A percentile compares a stretch with the other conserved stretches of the same genome.
Conservation (phyloP, 2,113 vertebrate genomes). For the Ondatra zibethicus region DNA sequence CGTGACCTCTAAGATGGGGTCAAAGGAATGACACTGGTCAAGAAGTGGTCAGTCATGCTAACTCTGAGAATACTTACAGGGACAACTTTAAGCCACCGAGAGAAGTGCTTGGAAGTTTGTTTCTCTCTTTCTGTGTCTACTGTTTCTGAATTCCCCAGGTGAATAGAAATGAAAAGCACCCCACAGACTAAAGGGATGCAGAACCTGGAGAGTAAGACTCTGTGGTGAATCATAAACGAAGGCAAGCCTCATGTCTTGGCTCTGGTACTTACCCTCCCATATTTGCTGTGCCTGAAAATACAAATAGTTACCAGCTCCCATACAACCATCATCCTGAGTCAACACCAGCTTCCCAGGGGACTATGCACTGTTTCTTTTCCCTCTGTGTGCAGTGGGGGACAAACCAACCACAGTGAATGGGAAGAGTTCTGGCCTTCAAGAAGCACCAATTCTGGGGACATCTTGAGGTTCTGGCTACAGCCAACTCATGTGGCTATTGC, state of each 20-base stretch:
- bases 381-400: rapidly evolving
- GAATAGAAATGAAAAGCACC: not conserved
- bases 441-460: not conserved
- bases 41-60: not conserved
- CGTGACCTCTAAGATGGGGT: not conserved
- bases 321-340: not conserved
- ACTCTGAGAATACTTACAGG: not conserved
- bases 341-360: rapidly evolving
- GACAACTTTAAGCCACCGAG: not conserved
- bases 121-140: not conserved
- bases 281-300: not conserved
- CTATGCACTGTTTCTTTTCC: rapidly evolving
- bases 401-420: rapidly evolving
- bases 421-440: rapidly evolving
- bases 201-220: not conserved
- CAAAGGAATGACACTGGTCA: not conserved
- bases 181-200: not conserved
- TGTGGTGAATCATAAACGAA: not conserved
- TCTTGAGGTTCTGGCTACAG: not conserved
- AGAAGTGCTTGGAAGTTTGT: too few relatives aligned
- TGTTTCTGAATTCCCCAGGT: not conserved
- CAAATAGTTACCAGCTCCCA: not conserved
- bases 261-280: not conserved
- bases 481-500: rapidly evolving
- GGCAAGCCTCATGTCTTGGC: not conserved